Evolutionary conservation across 92 coral and sea anemone species (phyloP).

Genomic region (Parazoanthus atlanticus): DNA sequence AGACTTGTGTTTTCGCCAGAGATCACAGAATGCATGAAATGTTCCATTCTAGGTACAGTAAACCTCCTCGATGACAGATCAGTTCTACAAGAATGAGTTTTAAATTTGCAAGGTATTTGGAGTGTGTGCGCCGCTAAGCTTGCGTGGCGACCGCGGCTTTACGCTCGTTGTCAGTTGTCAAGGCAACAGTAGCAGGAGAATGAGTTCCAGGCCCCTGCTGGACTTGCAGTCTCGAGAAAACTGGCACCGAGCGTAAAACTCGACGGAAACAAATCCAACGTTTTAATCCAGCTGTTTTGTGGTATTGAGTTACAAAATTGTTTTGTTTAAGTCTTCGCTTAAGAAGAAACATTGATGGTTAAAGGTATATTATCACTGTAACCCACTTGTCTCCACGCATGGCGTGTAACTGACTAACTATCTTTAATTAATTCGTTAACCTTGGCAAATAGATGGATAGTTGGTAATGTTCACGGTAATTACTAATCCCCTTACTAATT

Average conservation of each 20-base stretch:
- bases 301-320: not conserved
- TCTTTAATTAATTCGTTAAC: no score
- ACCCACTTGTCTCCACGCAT: not conserved
- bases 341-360: not conserved
- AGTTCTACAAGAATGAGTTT: not conserved
- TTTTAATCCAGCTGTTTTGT: not conserved
- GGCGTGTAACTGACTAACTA: no score
- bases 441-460: no score
- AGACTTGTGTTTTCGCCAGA: not conserved
- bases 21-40: slow-evolving; percentile 23
- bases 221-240: not conserved
- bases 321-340: no score
- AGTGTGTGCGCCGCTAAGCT: slow-evolving; percentile 12
- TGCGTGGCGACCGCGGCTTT: slow-evolving; percentile 13
- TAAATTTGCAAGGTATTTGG: slow-evolving; percentile 29
- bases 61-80: slow-evolving; percentile 23
- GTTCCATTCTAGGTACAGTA: slow-evolving; percentile 32
- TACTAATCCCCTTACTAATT: no score
- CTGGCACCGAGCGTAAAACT: slow-evolving; percentile 17
- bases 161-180: slow-evolving; percentile 24
- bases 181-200: not conserved
- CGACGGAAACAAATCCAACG: not conserved
- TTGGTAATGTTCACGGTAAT: no score
- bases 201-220: not conserved
- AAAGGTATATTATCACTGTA: not conserved